phyloP scores from a whole-genome alignment of 2,797 vertebrate genomes.

The Etheostoma perlongum region DNA sequence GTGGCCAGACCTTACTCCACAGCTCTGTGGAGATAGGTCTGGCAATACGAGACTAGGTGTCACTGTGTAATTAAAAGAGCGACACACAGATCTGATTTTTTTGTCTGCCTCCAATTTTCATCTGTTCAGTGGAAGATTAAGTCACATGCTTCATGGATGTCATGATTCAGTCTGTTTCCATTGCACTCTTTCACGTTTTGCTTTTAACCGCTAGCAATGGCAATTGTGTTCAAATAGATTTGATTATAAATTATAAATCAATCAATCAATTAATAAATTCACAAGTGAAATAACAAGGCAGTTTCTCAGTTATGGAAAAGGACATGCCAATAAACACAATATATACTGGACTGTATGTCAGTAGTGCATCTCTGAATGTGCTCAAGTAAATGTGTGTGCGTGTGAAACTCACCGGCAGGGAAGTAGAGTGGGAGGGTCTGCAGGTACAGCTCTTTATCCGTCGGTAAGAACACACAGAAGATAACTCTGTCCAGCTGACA shows the following conservation, averaged over 20 bases:
- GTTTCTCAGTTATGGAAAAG: slow-evolving; percentile 1
- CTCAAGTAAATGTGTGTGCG: slow-evolving; percentile 10
- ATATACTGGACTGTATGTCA: neutral
- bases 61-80: neutral
- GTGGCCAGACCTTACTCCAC: too few relatives aligned
- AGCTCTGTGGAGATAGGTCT: too few relatives aligned
- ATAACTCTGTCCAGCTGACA: slow-evolving; percentile 90
- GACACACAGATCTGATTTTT: neutral
- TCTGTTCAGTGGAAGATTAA: too few relatives aligned
- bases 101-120: too few relatives aligned
- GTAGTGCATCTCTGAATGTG: slow-evolving; percentile 6
- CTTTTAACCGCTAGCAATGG: neutral
- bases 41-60: too few relatives aligned
- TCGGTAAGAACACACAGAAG: slow-evolving; percentile 91
- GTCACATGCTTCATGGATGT: too few relatives aligned
- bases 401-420: slow-evolving; percentile 84
- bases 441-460: slow-evolving; percentile 88
- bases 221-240: slow-evolving; percentile 4
- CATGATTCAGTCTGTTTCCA: neutral
- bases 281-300: neutral
- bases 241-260: neutral
- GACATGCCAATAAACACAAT: slow-evolving; percentile 1
- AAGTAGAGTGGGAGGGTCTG: slow-evolving; percentile 89
- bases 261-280: neutral
- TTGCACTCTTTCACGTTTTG: neutral